Evolutionary conservation across 2,797 vertebrate genomes (phyloP), one percentile per base, ranked within the genome.

Genomic region (Hapalemur alaotrensis): DNA sequence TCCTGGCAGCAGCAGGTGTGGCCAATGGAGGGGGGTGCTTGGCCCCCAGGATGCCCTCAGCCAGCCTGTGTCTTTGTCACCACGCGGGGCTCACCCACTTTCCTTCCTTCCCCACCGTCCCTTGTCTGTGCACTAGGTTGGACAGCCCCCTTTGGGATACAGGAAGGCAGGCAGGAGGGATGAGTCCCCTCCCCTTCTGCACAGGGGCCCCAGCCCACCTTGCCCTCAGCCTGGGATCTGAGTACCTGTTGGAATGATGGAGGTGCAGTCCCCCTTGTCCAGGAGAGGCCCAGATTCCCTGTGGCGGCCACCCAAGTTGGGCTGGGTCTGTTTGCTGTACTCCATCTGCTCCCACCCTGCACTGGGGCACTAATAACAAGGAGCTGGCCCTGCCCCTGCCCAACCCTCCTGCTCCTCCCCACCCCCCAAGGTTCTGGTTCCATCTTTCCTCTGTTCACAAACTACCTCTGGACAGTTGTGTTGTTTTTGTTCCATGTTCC

Each of bases 391-490:
- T 67, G 82, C 88, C 79, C 72, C 13, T 20, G 38, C 80, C 79
- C 46, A n/a, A 23, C 28, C 72, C 79, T 59, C 52, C 61, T 32
- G 57, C 90, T 41, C 82, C 92, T 83, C 81, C 97, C 97, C 48
- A 4, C 0, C 95, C 97, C 97, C 97, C 96, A 92, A 87, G 97
- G 97, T 97, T 97, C 97, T 96, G 97, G 98, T 97, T 98, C 92
- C 97, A 96, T 96, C 93, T 96, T 83, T 93, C 97, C 98, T 98
- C 97, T 98, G 97, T 98, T 98, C 98, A 98, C 98, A 98, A 98
- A 98, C 98, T 99, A 99, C 98, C 98, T 99, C 98, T 98, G 98
- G 98, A 98, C 98, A 98, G 97, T 98, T 98, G 98, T 97, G 97
- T 95, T 97, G 84, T 93, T 96, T 96, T 95, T 93, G 97, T 97